Evolutionary conservation across 2,113 vertebrate genomes (phyloP), one percentile per base, ranked within the genome.

Genomic region (Oncorhynchus gorbuscha): DNA sequence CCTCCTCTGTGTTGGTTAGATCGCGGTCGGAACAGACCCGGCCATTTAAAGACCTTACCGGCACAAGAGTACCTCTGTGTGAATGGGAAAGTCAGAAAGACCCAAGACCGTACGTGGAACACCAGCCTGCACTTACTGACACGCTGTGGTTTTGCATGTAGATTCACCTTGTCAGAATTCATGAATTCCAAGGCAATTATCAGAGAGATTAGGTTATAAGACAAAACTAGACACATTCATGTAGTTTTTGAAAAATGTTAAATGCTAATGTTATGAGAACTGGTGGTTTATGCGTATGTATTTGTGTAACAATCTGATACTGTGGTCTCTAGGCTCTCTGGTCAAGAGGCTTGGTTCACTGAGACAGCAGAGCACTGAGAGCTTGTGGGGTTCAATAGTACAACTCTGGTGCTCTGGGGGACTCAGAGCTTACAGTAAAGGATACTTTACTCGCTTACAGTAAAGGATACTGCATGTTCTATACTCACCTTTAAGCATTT

Each of bases 121-220:
- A 68, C 81, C 72, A 80, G 55, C 85, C 62, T 32, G 51, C 78
- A 77, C 85, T 85, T 90, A 73, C 35, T 64, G 82, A 80, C 88
- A 84, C 49, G 84, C 89, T 87, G 87, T 87, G 89, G 92, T 92
- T 89, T 89, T 91, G 85, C 90, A 92, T 91, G 91, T 91, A 89
- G 88, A 92, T 91, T 85, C 84, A 85, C 81, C 88, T 92, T 89
- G 89, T 92, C 91, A 90, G 85, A 88, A 91, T 91, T 87, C 89
- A 92, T 92, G 87, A 89, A 91, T 91, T 90, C 84, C 86, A 61
- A 80, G 22, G 74, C 78, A 83, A 87, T 89, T 89, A 90, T 89
- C 85, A 72, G 84, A 88, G 87, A 85, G 83, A 35, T 82, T 75
- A 45, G 80, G 80, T 85, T 65, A 81, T 18, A 72, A 73, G 87